Base-by-base conservation (phyloP, 2,113 vertebrate species). In the Percopsis transmontana region DNA sequence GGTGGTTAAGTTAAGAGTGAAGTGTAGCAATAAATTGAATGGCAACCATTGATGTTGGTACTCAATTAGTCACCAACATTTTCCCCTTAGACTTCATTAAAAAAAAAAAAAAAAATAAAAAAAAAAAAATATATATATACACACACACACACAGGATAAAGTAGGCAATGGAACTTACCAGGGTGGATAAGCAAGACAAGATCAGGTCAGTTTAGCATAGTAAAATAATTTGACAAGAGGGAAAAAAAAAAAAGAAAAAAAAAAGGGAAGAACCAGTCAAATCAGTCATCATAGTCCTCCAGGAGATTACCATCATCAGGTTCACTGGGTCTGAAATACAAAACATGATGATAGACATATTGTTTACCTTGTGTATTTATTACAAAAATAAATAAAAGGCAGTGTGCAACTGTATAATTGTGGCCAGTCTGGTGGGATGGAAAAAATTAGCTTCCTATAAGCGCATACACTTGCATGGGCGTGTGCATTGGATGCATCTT, bases 271-370 rank as follows among this genome's bases (percentile, higher is more conserved):
- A 45, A 19, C 19, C 41, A 13, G 23, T 11, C 27, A 33, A 83
- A 71, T 86, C 81, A 81, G 62, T 59, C 62, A 58, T 64, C 40
- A 20, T 52, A 77, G 59, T 75, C 5, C 3, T 70, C 74, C 66
- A 70, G 40, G 11, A n/a, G 60, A 58, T 24, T 20, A 51, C 48
- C 18, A 21, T 13, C 21, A 40, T 53, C 33, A 15, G 2, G n/a
- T 75, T 91, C 85, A 93, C 85, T 92, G 91, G 42, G 87, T 86
- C 92, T 93, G 85, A 53, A 89, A 87, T 14, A 68, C 72, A 41
- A 2, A 13, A 74, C 24, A 51, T 39, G 18, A 58, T 52, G 14
- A 58, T n/a, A 72, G 48, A 52, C 16, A 50, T 2, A 54, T 38
- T n/a, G 33, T 33, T n/a, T n/a, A n/a, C n/a, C n/a, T n/a, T n/a